Percentiles rank a stretch among this genome's conserved stretches.
Evolutionary conservation across 2,888 invertebrate genomes (phyloP).

Genomic region (Idaea straminata): DNA sequence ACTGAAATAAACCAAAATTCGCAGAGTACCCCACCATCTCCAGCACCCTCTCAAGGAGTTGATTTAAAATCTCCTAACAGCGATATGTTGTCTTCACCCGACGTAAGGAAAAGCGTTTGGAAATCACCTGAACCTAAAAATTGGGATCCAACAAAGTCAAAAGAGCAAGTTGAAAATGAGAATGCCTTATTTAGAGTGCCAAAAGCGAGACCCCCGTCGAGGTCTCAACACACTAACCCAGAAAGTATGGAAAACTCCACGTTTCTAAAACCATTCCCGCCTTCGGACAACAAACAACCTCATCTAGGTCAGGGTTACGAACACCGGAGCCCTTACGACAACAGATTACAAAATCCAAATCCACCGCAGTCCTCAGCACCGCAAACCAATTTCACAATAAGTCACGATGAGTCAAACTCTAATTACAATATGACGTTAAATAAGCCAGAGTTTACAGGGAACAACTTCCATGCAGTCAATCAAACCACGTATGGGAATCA

Average conservation of each 20-base stretch:
- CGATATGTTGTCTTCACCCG: slow-evolving; percentile 48
- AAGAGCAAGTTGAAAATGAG: slow-evolving; percentile 67
- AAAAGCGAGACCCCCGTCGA: slow-evolving; percentile 82
- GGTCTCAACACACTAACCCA: slow-evolving; percentile 75
- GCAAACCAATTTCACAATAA: slow-evolving; percentile 68
- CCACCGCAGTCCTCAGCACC: slow-evolving; percentile 49
- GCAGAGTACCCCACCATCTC: slow-evolving; percentile 65
- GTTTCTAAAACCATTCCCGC: slow-evolving; percentile 83
- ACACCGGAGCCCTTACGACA: slow-evolving; percentile 69
- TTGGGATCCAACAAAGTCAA: slow-evolving; percentile 68
- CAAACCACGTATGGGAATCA: slow-evolving; percentile 66
- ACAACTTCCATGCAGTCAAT: slow-evolving; percentile 66
- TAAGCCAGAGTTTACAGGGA: slow-evolving; percentile 66
- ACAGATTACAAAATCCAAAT: slow-evolving; percentile 43
- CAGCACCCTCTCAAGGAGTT: slow-evolving; percentile 57
- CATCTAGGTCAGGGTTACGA: slow-evolving; percentile 67
- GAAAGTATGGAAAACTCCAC: slow-evolving; percentile 76
- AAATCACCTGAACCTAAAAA: slow-evolving; percentile 72
- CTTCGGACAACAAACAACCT: slow-evolving; percentile 62
- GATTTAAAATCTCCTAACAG: slow-evolving; percentile 68
- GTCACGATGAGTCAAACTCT: slow-evolving; percentile 62
- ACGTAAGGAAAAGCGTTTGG: slow-evolving; percentile 67
- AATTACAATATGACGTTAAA: slow-evolving; percentile 40
- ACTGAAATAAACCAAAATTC: slow-evolving; percentile 70
- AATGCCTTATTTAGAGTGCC: slow-evolving; percentile 82